Conservation (phyloP, 2,888 invertebrate genomes). For the Lutraria lutraria region DNA sequence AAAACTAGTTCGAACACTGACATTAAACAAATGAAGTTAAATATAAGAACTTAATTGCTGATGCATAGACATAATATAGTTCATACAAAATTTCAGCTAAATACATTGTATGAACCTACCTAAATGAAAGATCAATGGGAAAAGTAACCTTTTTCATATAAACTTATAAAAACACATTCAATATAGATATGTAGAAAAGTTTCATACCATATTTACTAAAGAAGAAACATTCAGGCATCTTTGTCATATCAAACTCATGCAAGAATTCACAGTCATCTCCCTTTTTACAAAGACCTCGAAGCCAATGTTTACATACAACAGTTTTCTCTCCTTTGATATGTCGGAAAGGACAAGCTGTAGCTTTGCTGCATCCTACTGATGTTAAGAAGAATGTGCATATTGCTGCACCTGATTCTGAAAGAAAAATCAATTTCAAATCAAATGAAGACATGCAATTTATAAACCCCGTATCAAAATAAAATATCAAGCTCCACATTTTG, state of each 20-base stretch:
- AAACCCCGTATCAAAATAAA: too few relatives aligned
- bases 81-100: too few relatives aligned
- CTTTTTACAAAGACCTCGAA: conserved; percentile 99
- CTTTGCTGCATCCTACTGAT: conserved; percentile 91
- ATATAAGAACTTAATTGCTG: too few relatives aligned
- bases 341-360: conserved; percentile 97
- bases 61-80: too few relatives aligned
- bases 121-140: too few relatives aligned
- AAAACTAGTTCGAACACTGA: too few relatives aligned
- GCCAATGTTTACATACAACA: conserved; percentile 99
- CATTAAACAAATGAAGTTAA: too few relatives aligned
- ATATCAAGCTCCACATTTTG: too few relatives aligned
- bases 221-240: conserved; percentile 99
- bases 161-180: too few relatives aligned
- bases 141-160: too few relatives aligned
- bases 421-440: not conserved
- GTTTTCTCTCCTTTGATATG: conserved; percentile 99
- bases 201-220: conserved; percentile 97
- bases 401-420: conserved; percentile 96
- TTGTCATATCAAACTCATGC: conserved; percentile 99
- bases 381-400: conserved; percentile 96
- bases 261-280: conserved; percentile 99
- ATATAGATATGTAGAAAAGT: not conserved
- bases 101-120: too few relatives aligned
- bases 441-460: too few relatives aligned